Conservation (phyloP, 2,113 vertebrate species). For the Lagopus leucura region DNA sequence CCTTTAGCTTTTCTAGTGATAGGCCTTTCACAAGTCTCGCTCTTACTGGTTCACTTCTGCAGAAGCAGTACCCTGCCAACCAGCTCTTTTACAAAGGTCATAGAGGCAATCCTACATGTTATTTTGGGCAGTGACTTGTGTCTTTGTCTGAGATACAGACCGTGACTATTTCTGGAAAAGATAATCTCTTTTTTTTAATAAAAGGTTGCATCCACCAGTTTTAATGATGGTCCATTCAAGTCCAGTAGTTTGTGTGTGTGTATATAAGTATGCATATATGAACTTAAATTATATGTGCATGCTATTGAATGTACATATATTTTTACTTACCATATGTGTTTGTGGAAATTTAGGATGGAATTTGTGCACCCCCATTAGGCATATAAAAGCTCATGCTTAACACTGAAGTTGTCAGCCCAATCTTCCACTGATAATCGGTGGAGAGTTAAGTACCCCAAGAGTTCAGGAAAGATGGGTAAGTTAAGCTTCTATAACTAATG, state of each 20-base stretch:
- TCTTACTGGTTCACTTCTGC: not conserved
- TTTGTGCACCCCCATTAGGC: not conserved
- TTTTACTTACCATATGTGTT: not conserved
- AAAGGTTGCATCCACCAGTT: not conserved
- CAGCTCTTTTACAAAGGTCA: not conserved
- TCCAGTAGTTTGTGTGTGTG: not conserved
- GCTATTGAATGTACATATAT: not conserved
- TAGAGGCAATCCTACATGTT: not conserved
- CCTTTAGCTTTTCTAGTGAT: not conserved
- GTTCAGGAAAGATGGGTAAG: not conserved
- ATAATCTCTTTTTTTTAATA: not conserved
- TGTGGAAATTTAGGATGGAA: not conserved
- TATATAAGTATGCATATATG: not conserved
- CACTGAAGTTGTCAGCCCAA: not conserved
- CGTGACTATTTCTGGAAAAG: not conserved
- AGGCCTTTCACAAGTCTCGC: not conserved
- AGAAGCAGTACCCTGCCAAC: not conserved
- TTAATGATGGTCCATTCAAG: not conserved
- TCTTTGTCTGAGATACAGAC: not conserved
- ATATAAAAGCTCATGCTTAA: not conserved
- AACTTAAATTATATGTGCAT: not conserved
- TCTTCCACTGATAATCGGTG: not conserved
- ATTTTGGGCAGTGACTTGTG: not conserved
- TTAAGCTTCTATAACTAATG: not conserved
- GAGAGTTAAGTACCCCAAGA: not conserved